Conservation (phyloP, 2,113 vertebrate species). For the Phaetusa simplex region DNA sequence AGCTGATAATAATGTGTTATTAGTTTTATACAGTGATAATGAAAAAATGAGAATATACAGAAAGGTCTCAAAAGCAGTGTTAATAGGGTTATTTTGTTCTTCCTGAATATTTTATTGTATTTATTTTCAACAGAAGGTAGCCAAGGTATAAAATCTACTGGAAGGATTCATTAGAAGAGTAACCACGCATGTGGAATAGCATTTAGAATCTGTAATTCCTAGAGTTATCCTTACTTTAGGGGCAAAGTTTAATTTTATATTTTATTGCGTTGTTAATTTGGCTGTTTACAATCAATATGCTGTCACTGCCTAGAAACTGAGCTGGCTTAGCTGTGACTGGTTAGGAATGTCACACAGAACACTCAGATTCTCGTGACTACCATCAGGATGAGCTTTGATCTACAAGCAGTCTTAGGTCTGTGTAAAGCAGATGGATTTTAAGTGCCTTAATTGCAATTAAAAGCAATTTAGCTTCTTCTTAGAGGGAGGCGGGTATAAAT, state of each 20-base stretch:
- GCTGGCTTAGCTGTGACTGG: neutral
- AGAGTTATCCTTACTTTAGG: neutral
- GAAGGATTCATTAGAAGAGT: neutral
- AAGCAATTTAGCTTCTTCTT: neutral
- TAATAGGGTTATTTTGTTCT: neutral
- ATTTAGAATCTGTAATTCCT: neutral
- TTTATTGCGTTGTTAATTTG: constrained; percentile 1
- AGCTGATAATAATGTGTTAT: neutral
- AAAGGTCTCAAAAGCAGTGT: neutral
- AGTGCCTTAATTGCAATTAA: neutral
- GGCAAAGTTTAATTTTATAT: neutral
- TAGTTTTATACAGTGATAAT: neutral
- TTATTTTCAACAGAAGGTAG: neutral
- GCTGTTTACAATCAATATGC: neutral
- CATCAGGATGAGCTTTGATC: neutral
- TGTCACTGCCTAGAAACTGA: neutral
- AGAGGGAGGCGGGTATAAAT: neutral
- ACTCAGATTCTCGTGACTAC: neutral
- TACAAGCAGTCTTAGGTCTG: neutral
- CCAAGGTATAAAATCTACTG: neutral
- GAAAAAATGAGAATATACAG: neutral
- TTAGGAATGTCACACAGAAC: neutral
- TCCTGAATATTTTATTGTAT: neutral
- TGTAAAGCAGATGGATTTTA: neutral
- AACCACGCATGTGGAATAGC: neutral